Percentiles rank a stretch among this genome's conserved stretches.
Conservation (phyloP, 2,888 invertebrate genomes). For the Patella caerulea region DNA sequence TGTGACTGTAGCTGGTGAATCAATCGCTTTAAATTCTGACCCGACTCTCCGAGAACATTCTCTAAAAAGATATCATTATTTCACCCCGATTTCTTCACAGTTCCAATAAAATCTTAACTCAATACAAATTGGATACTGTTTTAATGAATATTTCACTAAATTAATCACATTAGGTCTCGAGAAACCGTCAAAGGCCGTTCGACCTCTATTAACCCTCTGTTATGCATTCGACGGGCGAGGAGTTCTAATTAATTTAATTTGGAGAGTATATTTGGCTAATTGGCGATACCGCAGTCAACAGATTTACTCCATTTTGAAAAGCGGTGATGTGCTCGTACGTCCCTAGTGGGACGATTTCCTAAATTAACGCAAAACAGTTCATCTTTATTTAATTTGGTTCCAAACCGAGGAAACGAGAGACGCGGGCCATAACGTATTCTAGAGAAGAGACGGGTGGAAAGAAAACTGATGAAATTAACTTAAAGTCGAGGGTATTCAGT, state of each 20-base stretch:
- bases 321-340: conserved; percentile 21
- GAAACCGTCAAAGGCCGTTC: conserved; percentile 25
- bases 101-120: conserved; percentile 25
- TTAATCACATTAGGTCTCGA: conserved; percentile 52
- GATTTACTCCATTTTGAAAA: not conserved
- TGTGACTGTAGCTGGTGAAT: too few relatives aligned
- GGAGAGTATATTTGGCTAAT: conserved; percentile 44
- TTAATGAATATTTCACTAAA: conserved; percentile 60
- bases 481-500: not conserved
- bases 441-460: conserved; percentile 21
- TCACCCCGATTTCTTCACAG: too few relatives aligned
- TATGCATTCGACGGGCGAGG: conserved; percentile 33
- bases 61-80: too few relatives aligned
- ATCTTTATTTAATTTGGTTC: conserved; percentile 34
- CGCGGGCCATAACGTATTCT: too few relatives aligned
- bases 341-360: conserved; percentile 31
- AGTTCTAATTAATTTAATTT: conserved; percentile 50
- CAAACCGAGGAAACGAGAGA: too few relatives aligned
- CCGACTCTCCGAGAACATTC: too few relatives aligned
- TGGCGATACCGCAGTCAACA: conserved; percentile 36
- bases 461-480: conserved; percentile 33
- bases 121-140: conserved; percentile 48
- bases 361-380: conserved; percentile 42
- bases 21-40: too few relatives aligned
- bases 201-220: conserved; percentile 40